Evolutionary conservation across 2,888 invertebrate genomes (phyloP), one percentile per base, ranked within the genome.

Genomic region (Aleiodes leptofemur): DNA sequence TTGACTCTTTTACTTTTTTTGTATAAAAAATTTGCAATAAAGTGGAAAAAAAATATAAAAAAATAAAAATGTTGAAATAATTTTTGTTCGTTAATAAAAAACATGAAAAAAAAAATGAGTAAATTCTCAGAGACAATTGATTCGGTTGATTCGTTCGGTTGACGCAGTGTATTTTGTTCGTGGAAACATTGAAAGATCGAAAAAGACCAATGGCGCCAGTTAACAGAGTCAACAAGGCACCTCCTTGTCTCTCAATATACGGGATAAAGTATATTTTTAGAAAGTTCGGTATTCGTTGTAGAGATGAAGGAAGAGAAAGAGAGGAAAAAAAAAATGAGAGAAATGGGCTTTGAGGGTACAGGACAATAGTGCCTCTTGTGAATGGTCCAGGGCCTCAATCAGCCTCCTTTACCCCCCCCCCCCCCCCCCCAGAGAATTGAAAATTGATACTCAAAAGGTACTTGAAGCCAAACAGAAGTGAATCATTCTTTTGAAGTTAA

Each of bases 291-390:
- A 43, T 34, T 34, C 34, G 34, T 34, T 34, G 34, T 38, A 29
- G 38, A 50, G 51, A 68, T 23, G 61, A 69, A 23, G 23, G 23
- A 59, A 51, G 50, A 51, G 13, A 69, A 23, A 69, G 34, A 69
- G 16, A 69, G 8, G 29, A 7, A 38, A 16, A 69, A 51, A 53
- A 14, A 69, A 55, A 56, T 23, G 16, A 53, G 53, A 48, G 5
- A 6, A 11, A n/a, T n/a, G 4, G 34, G 7, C 13, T 59, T 38
- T 64, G 64, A 64, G 64, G 64, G 64, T 48, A 31, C 56, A 75
- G 75, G 75, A 75, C 71, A 75, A 75, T 68, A 71, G 69, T n/a
- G 71, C 38, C 75, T 75, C 53, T 75, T 75, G 75, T 75, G 23
- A 53, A 75, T 38, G 75, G 50, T 71, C 66, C 71, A 72, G 75